phyloP scores from a whole-genome alignment of 2,888 invertebrate species.

The Seira ritae region DNA sequence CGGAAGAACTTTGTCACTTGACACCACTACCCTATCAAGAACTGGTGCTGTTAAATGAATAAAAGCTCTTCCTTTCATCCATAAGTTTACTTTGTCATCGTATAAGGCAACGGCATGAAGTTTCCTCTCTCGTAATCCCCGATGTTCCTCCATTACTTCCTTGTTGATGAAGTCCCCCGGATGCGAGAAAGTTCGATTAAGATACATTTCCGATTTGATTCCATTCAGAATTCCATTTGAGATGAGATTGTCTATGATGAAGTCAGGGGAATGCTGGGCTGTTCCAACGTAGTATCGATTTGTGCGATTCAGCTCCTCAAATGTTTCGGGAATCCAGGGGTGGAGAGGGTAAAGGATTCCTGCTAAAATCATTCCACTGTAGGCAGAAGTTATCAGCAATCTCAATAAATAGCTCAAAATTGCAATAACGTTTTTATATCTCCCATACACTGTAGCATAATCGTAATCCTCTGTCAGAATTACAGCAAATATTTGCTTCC shows the following conservation, averaged over 20 bases:
- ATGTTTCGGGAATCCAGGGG: slow-evolving; percentile 38
- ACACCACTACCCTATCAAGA: slow-evolving; percentile 8
- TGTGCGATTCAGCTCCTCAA: slow-evolving; percentile 41
- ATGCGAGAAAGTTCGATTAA: slow-evolving; percentile 5
- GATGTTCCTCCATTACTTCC: not conserved
- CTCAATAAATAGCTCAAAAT: slow-evolving; percentile 17
- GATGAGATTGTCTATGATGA: slow-evolving; percentile 1
- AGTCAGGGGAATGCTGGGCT: slow-evolving; percentile 10
- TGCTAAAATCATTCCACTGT: slow-evolving; percentile 50
- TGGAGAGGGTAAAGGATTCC: slow-evolving; percentile 32
- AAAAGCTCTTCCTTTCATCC: slow-evolving; percentile 33
- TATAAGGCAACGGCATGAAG: slow-evolving; percentile 49
- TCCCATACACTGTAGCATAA: not conserved
- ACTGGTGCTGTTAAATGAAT: slow-evolving; percentile 26
- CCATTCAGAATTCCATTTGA: slow-evolving; percentile 9
- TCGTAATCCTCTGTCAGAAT: not conserved
- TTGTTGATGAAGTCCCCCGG: not conserved
- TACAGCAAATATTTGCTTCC: not conserved
- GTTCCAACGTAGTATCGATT: slow-evolving; percentile 39
- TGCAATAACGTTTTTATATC: not conserved
- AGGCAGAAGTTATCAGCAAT: slow-evolving; percentile 29
- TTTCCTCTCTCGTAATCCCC: no score
- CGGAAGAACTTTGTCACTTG: slow-evolving; percentile 30
- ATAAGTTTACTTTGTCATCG: slow-evolving; percentile 51
- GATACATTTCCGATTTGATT: not conserved